Conservation (phyloP, 2,113 vertebrate species). For the Mirounga angustirostris region DNA sequence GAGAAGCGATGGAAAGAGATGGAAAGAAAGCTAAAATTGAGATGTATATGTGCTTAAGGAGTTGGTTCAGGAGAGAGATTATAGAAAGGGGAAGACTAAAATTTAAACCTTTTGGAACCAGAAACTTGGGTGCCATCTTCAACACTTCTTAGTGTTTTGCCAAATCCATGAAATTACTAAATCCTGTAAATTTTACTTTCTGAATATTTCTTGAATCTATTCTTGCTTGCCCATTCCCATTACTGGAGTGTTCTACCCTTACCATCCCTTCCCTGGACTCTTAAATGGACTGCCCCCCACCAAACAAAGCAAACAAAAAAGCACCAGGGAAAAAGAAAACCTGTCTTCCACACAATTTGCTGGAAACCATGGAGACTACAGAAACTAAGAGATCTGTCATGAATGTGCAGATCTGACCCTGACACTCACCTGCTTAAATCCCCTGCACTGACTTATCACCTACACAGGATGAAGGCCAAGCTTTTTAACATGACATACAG, state of each 20-base stretch:
- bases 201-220: not conserved
- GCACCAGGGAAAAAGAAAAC: not conserved
- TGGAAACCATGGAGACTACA: not conserved
- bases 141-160: not conserved
- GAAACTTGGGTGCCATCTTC: conserved; percentile 13
- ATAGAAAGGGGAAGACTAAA: conserved; percentile 33
- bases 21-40: not conserved
- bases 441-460: not conserved
- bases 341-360: not conserved
- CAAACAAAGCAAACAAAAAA: not conserved
- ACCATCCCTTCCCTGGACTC: not conserved
- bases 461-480: conserved; percentile 10
- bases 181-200: not conserved
- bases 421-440: not conserved
- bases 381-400: not conserved
- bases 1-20: conserved; percentile 10
- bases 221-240: not conserved
- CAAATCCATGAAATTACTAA: not conserved
- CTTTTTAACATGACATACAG: not conserved
- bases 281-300: not conserved
- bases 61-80: not conserved
- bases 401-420: not conserved
- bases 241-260: not conserved
- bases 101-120: conserved; percentile 30
- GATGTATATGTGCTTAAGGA: not conserved